These are phyloP conservation scores for Phyllostomus hastatus DNA, from an alignment of 2,113 vertebrate genomes.

Conservation along the genomic window DNA sequence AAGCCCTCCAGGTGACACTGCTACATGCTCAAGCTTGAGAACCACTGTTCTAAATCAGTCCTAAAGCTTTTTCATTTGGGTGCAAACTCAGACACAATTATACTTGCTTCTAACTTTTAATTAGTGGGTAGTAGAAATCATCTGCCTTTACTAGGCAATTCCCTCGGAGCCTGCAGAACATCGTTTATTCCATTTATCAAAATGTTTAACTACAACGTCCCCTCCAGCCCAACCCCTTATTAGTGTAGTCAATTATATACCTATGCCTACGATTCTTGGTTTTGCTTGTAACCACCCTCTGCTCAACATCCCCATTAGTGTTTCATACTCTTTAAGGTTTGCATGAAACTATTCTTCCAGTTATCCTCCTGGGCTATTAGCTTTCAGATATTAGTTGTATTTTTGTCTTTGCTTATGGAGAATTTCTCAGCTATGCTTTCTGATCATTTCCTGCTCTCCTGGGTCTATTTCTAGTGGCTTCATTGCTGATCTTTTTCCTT, in stretches of 20 bases:
- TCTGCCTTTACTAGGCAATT: not conserved
- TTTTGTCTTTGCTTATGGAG: conserved; percentile 37
- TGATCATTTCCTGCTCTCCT: conserved; percentile 35
- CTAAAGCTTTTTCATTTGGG: not conserved
- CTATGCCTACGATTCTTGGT: not conserved
- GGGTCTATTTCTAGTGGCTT: not conserved
- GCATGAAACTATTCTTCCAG: conserved; percentile 4
- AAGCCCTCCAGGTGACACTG: not conserved
- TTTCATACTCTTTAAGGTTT: conserved; percentile 16
- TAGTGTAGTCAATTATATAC: not conserved
- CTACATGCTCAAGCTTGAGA: not conserved
- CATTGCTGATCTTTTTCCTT: not conserved
- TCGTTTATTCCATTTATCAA: conserved; percentile 26
- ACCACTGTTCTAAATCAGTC: not conserved
- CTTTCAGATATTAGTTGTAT: conserved; percentile 12
- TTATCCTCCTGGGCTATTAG: conserved; percentile 40
- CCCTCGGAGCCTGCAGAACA: not conserved
- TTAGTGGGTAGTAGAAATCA: conserved; percentile 35
- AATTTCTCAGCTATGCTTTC: conserved; percentile 34
- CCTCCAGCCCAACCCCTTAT: not conserved
- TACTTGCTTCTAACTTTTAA: conserved; percentile 20
- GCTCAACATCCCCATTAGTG: not conserved
- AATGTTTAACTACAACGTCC: not conserved
- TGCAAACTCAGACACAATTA: not conserved
- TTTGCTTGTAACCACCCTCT: not conserved